A percentile compares a stretch with the other conserved stretches of the same genome.
Evolutionary conservation across 2,797 vertebrate species (phyloP).

Genomic region (Liasis olivaceus): DNA sequence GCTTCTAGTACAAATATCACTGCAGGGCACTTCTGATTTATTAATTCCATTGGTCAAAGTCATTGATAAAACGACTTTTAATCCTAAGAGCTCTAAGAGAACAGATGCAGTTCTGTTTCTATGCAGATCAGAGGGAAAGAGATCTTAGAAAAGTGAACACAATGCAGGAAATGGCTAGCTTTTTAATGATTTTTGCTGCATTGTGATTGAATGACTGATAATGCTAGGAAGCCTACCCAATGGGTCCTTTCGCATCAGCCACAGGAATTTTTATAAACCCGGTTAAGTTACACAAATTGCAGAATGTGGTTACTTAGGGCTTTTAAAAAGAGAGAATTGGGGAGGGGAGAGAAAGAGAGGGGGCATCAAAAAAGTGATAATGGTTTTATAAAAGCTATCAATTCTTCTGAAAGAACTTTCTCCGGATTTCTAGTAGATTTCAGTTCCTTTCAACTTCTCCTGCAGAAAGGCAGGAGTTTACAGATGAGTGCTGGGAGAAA

Average conservation of each 20-base stretch:
- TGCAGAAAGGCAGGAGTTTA: constrained; percentile 29
- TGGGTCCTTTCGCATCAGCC: constrained; percentile 6
- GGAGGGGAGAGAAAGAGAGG: neutral
- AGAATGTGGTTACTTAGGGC: constrained; percentile 26
- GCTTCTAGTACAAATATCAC: neutral
- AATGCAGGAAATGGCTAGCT: constrained; percentile 32
- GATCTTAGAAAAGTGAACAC: neutral
- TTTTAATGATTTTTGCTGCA: constrained; percentile 42
- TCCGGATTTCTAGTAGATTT: constrained; percentile 35
- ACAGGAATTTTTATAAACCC: constrained; percentile 33
- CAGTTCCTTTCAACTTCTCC: constrained; percentile 23
- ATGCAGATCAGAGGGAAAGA: neutral
- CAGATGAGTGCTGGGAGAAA: constrained; percentile 23
- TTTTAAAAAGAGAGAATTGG: neutral
- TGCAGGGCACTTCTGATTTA: neutral
- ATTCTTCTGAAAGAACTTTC: constrained; percentile 45
- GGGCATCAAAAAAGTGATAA: constrained; percentile 36
- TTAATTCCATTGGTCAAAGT: neutral
- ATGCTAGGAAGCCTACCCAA: constrained; percentile 34
- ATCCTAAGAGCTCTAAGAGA: neutral
- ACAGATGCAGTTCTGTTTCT: neutral
- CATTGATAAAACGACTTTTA: neutral
- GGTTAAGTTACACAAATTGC: neutral
- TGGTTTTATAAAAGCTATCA: constrained; percentile 57
- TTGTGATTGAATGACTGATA: constrained; percentile 49